phyloP scores from a whole-genome alignment of 2,797 vertebrate species.

The Thamnophis elegans region DNA sequence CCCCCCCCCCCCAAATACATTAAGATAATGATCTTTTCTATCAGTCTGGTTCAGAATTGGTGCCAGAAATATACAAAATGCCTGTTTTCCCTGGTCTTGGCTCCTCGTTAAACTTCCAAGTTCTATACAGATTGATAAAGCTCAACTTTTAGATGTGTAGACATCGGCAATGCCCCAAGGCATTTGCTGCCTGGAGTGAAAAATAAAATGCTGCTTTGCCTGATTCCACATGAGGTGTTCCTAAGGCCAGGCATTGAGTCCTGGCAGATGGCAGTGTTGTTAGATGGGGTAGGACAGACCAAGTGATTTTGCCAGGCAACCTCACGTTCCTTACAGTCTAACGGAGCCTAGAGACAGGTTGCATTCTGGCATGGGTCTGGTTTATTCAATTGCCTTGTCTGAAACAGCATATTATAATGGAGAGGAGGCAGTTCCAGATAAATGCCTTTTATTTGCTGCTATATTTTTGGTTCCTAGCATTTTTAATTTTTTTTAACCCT shows the following conservation, averaged over 20 bases:
- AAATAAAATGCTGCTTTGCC: background rate
- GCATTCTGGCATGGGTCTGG: background rate
- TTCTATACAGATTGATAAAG: background rate
- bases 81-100: background rate
- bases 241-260: background rate
- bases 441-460: background rate
- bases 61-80: background rate
- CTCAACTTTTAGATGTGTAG: background rate
- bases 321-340: background rate
- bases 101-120: background rate
- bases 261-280: background rate
- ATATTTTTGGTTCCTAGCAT: background rate
- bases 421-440: background rate
- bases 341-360: background rate
- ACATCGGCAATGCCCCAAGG: background rate
- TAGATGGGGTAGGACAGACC: background rate
- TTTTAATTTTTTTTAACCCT: background rate
- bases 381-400: background rate
- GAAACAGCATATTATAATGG: background rate
- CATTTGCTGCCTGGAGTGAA: background rate
- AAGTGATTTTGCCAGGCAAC: background rate
- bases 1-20: background rate
- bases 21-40: background rate
- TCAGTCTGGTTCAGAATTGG: background rate
- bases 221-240: background rate